phyloP scores from a whole-genome alignment of 2,113 vertebrate species.

The Cyphomyrus discorhynchus region DNA sequence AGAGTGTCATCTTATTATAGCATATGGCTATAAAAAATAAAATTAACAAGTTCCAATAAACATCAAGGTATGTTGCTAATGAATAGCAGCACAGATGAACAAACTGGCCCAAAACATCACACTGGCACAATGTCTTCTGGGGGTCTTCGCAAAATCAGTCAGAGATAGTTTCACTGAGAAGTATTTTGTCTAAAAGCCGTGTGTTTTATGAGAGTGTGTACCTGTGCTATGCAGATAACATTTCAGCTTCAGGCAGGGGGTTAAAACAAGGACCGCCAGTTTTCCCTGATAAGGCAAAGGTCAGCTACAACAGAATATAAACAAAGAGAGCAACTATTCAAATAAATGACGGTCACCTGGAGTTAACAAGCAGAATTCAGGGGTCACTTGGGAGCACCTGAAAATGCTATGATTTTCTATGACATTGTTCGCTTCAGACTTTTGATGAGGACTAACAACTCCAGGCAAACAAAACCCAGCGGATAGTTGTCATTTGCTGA shows the following conservation, averaged over 20 bases:
- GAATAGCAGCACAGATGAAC: neutral
- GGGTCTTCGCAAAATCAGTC: neutral
- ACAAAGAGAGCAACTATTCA: conserved; percentile 2
- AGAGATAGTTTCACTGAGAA: neutral
- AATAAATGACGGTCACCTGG: neutral
- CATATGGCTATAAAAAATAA: neutral
- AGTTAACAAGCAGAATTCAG: neutral
- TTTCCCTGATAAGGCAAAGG: neutral
- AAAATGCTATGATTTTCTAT: neutral
- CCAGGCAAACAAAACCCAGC: neutral
- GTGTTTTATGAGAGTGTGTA: neutral
- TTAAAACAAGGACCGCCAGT: neutral
- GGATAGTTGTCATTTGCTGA: neutral
- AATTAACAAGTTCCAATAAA: neutral
- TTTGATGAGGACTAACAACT: neutral
- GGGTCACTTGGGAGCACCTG: neutral
- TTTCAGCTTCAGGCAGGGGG: neutral
- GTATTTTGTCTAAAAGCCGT: neutral
- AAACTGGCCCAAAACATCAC: neutral
- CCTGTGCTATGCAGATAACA: neutral
- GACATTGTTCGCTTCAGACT: neutral
- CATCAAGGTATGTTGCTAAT: neutral
- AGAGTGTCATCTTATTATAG: neutral
- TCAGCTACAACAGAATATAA: neutral
- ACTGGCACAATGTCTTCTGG: neutral